Evolutionary conservation across 2,113 vertebrate species (phyloP).

Genomic region (Carassius carassius): DNA sequence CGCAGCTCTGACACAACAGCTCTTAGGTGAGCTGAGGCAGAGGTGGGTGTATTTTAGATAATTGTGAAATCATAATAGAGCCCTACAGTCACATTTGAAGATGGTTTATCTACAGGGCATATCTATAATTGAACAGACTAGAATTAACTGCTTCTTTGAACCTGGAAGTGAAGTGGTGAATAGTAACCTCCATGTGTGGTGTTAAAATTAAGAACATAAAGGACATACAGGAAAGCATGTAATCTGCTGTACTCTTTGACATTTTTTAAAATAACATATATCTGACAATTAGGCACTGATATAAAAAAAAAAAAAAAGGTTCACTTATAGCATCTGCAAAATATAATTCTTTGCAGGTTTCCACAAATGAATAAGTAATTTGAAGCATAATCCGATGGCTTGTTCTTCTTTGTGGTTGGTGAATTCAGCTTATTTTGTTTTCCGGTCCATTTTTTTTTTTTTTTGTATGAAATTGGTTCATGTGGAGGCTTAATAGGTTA

Average conservation of each 20-base stretch:
- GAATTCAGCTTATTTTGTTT: neutral
- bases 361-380: neutral
- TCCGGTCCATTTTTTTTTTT: no score
- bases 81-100: conserved; percentile 16
- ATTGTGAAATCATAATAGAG: conserved; percentile 6
- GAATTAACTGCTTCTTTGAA: conserved; percentile 24
- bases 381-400: neutral
- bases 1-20: neutral
- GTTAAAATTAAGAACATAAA: neutral
- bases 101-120: conserved; percentile 16
- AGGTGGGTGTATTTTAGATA: conserved; percentile 12
- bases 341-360: neutral
- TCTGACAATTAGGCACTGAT: neutral
- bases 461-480: neutral
- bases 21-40: neutral
- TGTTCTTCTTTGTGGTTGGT: neutral
- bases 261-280: neutral
- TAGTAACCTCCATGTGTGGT: neutral
- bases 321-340: neutral
- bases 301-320: neutral
- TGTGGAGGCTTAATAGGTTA: neutral
- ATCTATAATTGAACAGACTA: conserved; percentile 32
- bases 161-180: neutral
- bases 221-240: neutral
- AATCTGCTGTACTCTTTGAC: neutral